These are phyloP conservation scores for Palythoa grandiflora DNA, from an alignment of 92 coral and sea anemone species.

Conservation along the genomic window DNA sequence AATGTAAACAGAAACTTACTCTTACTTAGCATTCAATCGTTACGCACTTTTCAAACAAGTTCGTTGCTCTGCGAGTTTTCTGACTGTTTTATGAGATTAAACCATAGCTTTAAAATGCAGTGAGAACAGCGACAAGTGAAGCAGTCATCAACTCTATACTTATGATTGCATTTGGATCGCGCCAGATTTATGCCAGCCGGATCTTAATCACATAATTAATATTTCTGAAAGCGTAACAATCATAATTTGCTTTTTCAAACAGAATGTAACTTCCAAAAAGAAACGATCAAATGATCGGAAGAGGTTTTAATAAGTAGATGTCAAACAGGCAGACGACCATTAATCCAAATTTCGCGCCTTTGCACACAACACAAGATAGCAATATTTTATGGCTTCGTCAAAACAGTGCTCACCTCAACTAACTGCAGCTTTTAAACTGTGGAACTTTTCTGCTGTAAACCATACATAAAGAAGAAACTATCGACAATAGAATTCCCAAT, in stretches of 20 bases:
- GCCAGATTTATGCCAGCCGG: not conserved
- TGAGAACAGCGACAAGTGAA: not conserved
- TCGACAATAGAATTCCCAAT: not conserved
- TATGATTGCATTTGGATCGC: not conserved
- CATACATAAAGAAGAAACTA: conserved; percentile 11
- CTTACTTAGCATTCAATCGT: not conserved
- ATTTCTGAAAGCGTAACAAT: not conserved
- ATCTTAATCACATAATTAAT: not conserved
- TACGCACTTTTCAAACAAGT: not conserved
- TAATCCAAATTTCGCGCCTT: conserved; percentile 73
- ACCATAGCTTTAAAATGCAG: not conserved
- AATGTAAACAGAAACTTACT: not conserved
- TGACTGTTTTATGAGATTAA: not conserved
- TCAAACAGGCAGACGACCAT: conserved; percentile 2
- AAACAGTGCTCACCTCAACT: conserved; percentile 23
- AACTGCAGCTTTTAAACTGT: conserved; percentile 13
- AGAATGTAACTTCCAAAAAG: not conserved
- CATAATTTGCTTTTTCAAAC: not conserved
- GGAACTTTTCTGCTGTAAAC: not conserved
- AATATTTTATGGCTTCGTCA: not conserved
- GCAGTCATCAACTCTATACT: not conserved
- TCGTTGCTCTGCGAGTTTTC: not conserved
- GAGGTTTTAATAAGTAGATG: not conserved
- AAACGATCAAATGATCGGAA: conserved; percentile 16
- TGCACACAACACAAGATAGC: conserved; percentile 9